phyloP scores from a whole-genome alignment of 2,113 vertebrate species.

The Syrmaticus mikado region DNA sequence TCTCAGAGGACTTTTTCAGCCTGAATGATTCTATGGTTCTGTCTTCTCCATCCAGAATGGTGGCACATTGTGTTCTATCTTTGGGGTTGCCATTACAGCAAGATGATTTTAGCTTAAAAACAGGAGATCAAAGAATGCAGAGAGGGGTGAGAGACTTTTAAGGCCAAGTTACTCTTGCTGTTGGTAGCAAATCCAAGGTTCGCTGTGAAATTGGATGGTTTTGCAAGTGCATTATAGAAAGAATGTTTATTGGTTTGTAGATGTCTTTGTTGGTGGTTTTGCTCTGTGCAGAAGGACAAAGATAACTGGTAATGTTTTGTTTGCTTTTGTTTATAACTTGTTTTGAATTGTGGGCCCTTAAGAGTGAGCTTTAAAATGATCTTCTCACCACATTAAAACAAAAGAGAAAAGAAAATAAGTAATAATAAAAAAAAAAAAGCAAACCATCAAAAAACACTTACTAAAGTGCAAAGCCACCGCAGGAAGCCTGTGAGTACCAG shows the following conservation, averaged over 20 bases:
- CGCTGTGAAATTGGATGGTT: not conserved
- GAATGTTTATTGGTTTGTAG: not conserved
- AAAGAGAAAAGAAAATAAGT: not conserved
- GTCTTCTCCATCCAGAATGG: not conserved
- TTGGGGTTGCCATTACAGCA: not conserved
- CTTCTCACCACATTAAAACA: conserved; percentile 8
- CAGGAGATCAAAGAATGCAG: not conserved
- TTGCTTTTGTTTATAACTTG: not conserved
- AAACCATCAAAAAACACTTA: conserved; percentile 36
- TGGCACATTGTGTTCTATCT: accelerated
- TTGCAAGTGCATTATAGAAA: accelerated
- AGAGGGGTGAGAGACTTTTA: not conserved
- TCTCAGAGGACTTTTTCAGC: too few relatives aligned
- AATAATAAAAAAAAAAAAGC: not conserved
- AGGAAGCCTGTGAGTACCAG: not conserved
- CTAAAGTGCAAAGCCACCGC: conserved; percentile 42
- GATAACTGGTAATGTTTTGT: not conserved
- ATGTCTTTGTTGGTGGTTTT: not conserved
- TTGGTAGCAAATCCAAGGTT: not conserved
- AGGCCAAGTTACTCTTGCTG: not conserved
- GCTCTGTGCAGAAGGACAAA: not conserved
- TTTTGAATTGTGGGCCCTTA: not conserved
- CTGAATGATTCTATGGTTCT: too few relatives aligned
- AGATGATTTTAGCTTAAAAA: not conserved
- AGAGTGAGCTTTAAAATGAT: not conserved